Conservation (phyloP, 1,140 invertebrate genomes). For the Sycophaga agraensis region DNA sequence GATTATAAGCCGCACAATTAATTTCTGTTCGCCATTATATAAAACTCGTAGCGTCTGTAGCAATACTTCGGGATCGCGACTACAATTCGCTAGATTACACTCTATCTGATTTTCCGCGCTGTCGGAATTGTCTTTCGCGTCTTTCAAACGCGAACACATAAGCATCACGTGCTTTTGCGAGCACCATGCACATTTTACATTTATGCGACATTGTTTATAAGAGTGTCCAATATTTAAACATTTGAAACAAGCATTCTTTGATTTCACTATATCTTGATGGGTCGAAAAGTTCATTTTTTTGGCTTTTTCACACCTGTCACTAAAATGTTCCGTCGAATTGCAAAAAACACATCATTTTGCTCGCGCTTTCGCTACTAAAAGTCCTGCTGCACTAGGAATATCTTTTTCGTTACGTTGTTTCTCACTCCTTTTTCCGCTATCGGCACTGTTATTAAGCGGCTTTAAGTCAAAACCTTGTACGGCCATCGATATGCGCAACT, state of each 20-base stretch:
- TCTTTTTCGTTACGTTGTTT: neutral
- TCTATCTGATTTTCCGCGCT: too few relatives aligned
- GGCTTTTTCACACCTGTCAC: conserved; percentile 16
- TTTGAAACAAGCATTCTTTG: conserved; percentile 22
- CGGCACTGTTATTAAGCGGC: neutral
- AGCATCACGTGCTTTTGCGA: conserved; percentile 10
- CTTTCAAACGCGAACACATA: conserved; percentile 13
- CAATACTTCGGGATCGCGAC: conserved; percentile 14
- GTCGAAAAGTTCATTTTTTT: conserved; percentile 14
- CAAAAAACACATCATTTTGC: conserved; percentile 27
- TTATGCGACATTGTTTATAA: conserved; percentile 8
- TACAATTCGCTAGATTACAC: conserved; percentile 12
- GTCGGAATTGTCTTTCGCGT: neutral
- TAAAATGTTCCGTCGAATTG: neutral
- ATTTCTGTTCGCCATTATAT: neutral
- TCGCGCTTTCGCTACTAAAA: conserved; percentile 15
- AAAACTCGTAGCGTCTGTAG: conserved; percentile 21
- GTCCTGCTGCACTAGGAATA: conserved; percentile 15
- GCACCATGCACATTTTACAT: conserved; percentile 21
- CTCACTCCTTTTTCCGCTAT: neutral
- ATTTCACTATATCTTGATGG: conserved; percentile 1
- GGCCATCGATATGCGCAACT: conserved; percentile 36
- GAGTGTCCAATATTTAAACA: conserved; percentile 23
- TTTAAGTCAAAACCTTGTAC: conserved; percentile 15
- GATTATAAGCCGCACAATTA: conserved; percentile 20